These are phyloP conservation scores for Ptychodera flava DNA, from an alignment of 35 echinoderm and acorn worm genomes.

Conservation along the genomic window DNA sequence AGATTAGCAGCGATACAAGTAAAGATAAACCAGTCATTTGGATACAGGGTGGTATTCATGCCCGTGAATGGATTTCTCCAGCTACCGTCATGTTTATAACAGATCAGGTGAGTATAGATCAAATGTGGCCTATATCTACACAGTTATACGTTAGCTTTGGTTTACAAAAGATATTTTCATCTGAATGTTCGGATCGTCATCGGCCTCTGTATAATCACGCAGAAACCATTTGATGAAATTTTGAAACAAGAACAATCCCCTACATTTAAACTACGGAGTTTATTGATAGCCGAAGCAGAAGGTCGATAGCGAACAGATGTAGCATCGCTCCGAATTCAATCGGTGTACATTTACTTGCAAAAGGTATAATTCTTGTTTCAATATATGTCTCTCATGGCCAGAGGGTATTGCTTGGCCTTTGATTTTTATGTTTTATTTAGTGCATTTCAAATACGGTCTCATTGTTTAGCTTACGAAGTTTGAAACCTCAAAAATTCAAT, in stretches of 20 bases:
- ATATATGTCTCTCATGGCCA: too few species aligned
- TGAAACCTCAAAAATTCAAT: not conserved
- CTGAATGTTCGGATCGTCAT: not conserved
- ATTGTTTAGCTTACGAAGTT: too few species aligned
- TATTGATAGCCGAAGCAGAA: too few species aligned
- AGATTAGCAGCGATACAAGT: slow-evolving; percentile 8
- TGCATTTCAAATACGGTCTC: too few species aligned
- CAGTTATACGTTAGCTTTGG: not conserved
- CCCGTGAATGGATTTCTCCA: slow-evolving; percentile 90
- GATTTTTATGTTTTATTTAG: not conserved
- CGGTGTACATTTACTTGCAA: too few species aligned
- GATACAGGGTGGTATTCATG: slow-evolving; percentile 92
- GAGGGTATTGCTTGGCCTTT: not conserved
- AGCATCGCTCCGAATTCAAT: too few species aligned
- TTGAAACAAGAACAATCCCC: not conserved
- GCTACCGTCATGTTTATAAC: slow-evolving; percentile 92
- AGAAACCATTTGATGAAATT: not conserved
- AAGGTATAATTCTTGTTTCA: too few species aligned
- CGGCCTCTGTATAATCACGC: not conserved
- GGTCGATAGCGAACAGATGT: too few species aligned
- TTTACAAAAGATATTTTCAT: not conserved
- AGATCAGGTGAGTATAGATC: slow-evolving; percentile 30
- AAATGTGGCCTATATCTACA: not conserved
- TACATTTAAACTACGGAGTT: not conserved
- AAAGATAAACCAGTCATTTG: slow-evolving; percentile 51